These are phyloP conservation scores for Electrona antarctica DNA, from an alignment of 2,113 vertebrate genomes.

Conservation along the genomic window DNA sequence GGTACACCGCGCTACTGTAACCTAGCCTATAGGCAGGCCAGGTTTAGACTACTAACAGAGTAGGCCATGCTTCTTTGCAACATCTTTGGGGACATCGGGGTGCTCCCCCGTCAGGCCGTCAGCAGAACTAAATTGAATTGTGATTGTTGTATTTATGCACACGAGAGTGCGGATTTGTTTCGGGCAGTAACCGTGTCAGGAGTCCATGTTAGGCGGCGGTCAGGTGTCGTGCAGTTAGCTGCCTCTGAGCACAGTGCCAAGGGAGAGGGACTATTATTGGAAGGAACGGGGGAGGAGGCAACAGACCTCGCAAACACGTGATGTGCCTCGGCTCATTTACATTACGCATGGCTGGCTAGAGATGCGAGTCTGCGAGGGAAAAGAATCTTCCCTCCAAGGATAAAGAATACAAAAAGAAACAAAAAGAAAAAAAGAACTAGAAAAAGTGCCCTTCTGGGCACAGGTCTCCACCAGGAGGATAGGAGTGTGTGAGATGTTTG, in stretches of 20 bases:
- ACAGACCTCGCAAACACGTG: conserved; percentile 76
- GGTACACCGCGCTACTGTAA: neutral
- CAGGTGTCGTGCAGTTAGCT: conserved; percentile 77
- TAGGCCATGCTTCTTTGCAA: neutral
- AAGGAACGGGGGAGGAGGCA: conserved; percentile 63
- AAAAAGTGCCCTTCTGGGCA: too few relatives aligned
- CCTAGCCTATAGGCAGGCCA: too few relatives aligned
- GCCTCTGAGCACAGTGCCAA: conserved; percentile 72
- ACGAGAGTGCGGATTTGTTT: conserved; percentile 74
- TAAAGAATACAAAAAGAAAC: neutral
- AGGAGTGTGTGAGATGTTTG: too few relatives aligned
- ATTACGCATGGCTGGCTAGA: conserved; percentile 62
- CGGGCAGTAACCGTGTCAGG: conserved; percentile 73
- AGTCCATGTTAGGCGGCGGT: conserved; percentile 80
- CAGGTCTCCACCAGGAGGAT: too few relatives aligned
- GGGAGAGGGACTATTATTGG: conserved; percentile 79
- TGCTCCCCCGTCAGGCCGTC: conserved; percentile 19
- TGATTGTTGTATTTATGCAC: conserved; percentile 51
- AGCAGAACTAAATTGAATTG: conserved; percentile 1
- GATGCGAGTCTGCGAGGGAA: neutral
- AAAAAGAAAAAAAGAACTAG: neutral
- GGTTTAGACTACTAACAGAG: too few relatives aligned
- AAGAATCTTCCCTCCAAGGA: neutral
- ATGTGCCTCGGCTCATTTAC: conserved; percentile 73
- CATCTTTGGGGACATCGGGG: conserved; percentile 18